Evolutionary conservation across 2,888 invertebrate genomes (phyloP).

Genomic region (Caenorhabditis virilis): DNA sequence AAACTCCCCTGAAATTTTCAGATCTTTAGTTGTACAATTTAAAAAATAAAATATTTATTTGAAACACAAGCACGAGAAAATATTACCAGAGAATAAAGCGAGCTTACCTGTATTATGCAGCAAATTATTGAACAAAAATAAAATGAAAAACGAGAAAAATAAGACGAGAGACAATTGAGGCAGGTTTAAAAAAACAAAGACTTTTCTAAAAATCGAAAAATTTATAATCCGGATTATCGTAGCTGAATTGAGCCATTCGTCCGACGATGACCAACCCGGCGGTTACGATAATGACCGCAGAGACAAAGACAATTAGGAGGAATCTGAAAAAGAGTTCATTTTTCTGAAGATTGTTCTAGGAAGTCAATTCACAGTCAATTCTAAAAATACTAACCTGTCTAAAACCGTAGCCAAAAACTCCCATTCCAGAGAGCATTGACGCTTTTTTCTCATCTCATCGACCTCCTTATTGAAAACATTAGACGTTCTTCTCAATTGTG

Average conservation of each 20-base stretch:
- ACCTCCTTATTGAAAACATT: conserved; percentile 47
- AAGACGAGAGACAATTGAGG: not conserved
- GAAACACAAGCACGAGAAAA: conserved; percentile 2
- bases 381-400: conserved; percentile 40
- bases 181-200: not conserved
- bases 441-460: conserved; percentile 44
- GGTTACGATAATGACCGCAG: conserved; percentile 58
- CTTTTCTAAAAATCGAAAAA: conserved; percentile 26
- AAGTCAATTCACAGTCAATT: not conserved
- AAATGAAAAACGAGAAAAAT: not conserved
- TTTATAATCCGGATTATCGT: conserved; percentile 46
- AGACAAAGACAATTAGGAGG: conserved; percentile 59
- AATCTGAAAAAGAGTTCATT: conserved; percentile 38
- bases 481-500: conserved; percentile 39
- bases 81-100: not conserved
- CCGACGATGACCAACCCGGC: conserved; percentile 63
- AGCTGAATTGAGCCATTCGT: conserved; percentile 56
- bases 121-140: not conserved
- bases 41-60: not conserved
- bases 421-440: conserved; percentile 66
- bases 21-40: not conserved
- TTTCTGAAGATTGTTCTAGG: not conserved
- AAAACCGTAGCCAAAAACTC: conserved; percentile 67
- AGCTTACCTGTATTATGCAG: conserved; percentile 2
- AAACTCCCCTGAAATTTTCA: no score